Evolutionary conservation across 2,888 invertebrate species (phyloP), one percentile per base, ranked within the genome.

Genomic region (Dicyrtoma fusca): DNA sequence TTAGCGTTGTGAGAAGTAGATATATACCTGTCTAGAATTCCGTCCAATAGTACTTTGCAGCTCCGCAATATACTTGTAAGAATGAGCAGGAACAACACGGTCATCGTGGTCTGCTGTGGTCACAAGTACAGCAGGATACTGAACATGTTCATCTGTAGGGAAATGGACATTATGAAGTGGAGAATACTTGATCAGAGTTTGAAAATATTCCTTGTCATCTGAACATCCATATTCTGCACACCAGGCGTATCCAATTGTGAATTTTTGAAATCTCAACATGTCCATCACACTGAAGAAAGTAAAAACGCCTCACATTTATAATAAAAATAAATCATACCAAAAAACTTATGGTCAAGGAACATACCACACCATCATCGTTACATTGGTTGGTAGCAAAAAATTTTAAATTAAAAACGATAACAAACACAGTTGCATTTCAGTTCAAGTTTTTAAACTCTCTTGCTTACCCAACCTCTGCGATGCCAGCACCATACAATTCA

Each of bases 31-130:
- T 76, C 86, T 85, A 6, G 87, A 82, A 4, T 87, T 82, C 72
- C 84, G 83, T 53, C 89, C 89, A n/a, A 92, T 83, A 51, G 87
- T 87, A 82, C 93, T 87, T 83, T 99, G 98, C 74, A 99, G 86
- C 81, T 92, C 89, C 1, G 98, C 97, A 74, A 94, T 91, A 85
- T 92, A 94, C 86, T 99, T 99, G 59, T 97, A 88, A 75, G 97
- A 96, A 86, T 99, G 99, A 78, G 95, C 88, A 64, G 98, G 98
- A 77, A 97, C 97, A 77, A 99, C 98, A 80, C 98, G 90, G 86
- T 98, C 97, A 86, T 98, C 98, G 85, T 99, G 98, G 87, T 98
- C 97, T 19, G 95, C 97, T n/a, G 97, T 97, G 80, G 95, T 86
- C 73, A 98, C 87, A 75, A 99, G 86, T 14, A 91, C 91, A n/a